These are phyloP conservation scores for Zosterops pallidus DNA, from an alignment of 2,113 vertebrate genomes.

Conservation along the genomic window DNA sequence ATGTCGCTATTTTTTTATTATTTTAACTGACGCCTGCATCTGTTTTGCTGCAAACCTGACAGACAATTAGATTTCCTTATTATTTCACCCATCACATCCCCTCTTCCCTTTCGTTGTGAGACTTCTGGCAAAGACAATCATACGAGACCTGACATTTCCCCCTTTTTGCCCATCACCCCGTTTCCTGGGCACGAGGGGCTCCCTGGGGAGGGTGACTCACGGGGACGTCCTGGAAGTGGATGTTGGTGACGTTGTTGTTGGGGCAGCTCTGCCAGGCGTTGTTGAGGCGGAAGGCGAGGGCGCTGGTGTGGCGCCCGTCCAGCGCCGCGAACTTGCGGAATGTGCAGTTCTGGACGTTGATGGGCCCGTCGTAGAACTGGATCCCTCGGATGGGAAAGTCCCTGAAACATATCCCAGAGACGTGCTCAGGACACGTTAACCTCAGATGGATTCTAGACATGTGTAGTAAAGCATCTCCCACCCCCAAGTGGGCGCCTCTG, in stretches of 20 bases:
- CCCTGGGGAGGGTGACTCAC: slow-evolving; percentile 71
- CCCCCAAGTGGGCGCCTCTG: too few species aligned
- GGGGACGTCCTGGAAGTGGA: slow-evolving; percentile 89
- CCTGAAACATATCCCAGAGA: slow-evolving; percentile 62
- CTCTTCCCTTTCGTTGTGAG: background rate
- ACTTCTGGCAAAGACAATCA: rapidly evolving
- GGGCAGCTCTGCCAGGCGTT: slow-evolving; percentile 99
- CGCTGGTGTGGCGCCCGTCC: slow-evolving; percentile 91
- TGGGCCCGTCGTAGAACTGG: slow-evolving; percentile 94
- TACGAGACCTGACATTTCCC: rapidly evolving
- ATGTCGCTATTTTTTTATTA: background rate
- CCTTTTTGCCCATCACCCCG: background rate
- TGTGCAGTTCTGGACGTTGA: slow-evolving; percentile 93
- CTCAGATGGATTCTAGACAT: background rate
- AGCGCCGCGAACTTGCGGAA: slow-evolving; percentile 91
- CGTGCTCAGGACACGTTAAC: background rate
- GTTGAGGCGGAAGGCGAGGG: slow-evolving; percentile 95
- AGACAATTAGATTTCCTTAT: background rate
- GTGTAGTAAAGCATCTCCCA: too few species aligned
- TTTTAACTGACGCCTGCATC: background rate
- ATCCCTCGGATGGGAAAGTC: slow-evolving; percentile 94
- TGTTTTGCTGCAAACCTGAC: background rate
- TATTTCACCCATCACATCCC: background rate
- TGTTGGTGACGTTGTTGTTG: slow-evolving; percentile 87
- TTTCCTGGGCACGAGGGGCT: background rate